Conservation (phyloP, 2,888 invertebrate genomes). For the Catonia carolina region DNA sequence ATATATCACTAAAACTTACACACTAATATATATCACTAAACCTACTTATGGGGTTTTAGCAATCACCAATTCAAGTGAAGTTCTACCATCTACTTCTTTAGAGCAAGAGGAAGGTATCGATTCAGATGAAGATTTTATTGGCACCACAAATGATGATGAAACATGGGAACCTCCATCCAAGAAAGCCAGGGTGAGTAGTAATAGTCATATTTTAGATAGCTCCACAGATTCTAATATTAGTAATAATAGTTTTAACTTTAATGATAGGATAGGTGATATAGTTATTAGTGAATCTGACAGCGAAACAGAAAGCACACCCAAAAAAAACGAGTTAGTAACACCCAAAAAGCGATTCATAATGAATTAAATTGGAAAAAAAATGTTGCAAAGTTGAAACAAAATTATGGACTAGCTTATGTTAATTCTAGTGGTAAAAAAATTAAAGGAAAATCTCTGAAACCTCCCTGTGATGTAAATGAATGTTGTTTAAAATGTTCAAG, state of each 20-base stretch:
- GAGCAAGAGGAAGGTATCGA: neutral
- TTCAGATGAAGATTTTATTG: slow-evolving; percentile 2
- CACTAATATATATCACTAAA: no score
- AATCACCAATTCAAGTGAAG: neutral
- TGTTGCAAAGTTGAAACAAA: neutral
- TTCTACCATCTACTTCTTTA: neutral
- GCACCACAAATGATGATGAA: neutral
- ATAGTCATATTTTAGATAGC: neutral
- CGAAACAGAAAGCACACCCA: neutral
- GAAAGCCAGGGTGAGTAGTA: neutral
- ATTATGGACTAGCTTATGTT: neutral
- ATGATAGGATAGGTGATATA: neutral
- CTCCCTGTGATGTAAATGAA: neutral
- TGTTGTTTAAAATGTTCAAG: neutral
- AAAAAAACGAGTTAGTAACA: no score
- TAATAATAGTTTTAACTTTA: neutral
- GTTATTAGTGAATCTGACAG: neutral
- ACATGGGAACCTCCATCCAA: neutral
- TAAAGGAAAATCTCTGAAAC: neutral
- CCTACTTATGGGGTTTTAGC: no score
- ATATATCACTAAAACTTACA: no score
- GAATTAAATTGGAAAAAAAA: neutral
- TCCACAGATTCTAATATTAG: neutral
- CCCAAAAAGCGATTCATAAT: neutral
- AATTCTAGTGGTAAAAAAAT: neutral